Base-by-base conservation (phyloP, 2,888 invertebrate genomes). In the Troides aeacus region DNA sequence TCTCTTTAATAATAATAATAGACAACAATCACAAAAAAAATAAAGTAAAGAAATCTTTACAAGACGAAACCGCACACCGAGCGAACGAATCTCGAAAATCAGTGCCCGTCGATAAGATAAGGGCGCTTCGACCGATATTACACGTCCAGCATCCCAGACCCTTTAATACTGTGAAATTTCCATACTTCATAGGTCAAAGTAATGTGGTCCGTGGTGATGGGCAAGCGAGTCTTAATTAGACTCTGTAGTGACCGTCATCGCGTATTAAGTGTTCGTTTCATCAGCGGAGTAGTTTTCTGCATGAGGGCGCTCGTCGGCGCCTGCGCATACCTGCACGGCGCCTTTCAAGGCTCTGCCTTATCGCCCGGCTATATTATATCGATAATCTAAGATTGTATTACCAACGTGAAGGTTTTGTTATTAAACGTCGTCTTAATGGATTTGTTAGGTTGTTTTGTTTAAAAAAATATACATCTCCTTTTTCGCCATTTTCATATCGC, bases 211-310 rank as follows among this genome's bases (percentile, higher is more conserved):
- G 24, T 53, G 30, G 71, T 75, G 74, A 73, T 73, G 75, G 75
- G 79, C 79, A 82, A 78, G 80, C 79, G 81, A 79, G 80, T 84
- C 85, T 89, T 92, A 92, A 92, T 92, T 92, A 92, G 91, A 86
- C 84, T 86, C 81, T 84, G 84, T 86, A 86, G 88, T 88, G 88
- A 88, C 90, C 90, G 92, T 92, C 92, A 87, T 76, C 77, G 83
- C 84, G 84, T 84, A 90, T 92, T 92, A 92, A 85, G 84, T 79
- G 81, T 83, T 87, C 91, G 89, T 89, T 92, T 87, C 90, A 90
- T 92, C 92, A 92, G 87, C 77, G 77, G 75, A 81, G 83, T 83
- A 80, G 83, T 81, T 90, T 90, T 90, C 91, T 90, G 91, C 92
- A 86, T 90, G 90, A 90, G 76, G 78, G 82, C 73, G 75, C 75